Evolutionary conservation across 2,888 invertebrate genomes (phyloP).

Genomic region (Apodemia mormo): DNA sequence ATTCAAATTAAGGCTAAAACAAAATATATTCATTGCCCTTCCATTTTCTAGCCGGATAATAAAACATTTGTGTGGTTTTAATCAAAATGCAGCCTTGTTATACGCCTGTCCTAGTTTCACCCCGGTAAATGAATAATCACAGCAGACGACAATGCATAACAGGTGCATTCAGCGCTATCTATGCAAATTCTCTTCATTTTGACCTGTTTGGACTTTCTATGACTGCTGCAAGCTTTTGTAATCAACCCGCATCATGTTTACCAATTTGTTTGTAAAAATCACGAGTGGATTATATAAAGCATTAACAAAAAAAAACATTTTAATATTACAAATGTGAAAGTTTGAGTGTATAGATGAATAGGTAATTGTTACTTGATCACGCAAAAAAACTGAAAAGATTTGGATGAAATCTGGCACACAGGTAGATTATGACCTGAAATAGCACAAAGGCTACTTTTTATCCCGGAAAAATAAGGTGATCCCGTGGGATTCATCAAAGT

Average conservation of each 20-base stretch:
- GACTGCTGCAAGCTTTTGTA: conserved; percentile 4
- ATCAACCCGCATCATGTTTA: conserved; percentile 1
- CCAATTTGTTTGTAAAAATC: conserved; percentile 8
- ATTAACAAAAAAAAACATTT: too few species aligned
- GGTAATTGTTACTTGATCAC: too few species aligned
- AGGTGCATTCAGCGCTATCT: conserved; percentile 34
- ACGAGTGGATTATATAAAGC: neutral
- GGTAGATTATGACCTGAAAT: too few species aligned
- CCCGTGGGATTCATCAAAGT: too few species aligned
- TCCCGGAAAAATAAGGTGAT: too few species aligned
- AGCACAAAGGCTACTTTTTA: too few species aligned
- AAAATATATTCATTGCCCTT: neutral
- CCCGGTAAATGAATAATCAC: conserved; percentile 26
- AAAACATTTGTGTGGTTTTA: conserved; percentile 13
- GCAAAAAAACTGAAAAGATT: too few species aligned
- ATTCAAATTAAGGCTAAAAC: neutral
- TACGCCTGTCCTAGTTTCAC: conserved; percentile 2
- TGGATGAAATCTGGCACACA: too few species aligned
- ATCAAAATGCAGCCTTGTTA: conserved; percentile 10
- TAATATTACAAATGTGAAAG: too few species aligned
- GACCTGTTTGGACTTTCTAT: conserved; percentile 15
- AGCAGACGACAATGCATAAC: conserved; percentile 30
- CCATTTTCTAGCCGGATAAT: neutral
- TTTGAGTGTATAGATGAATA: too few species aligned
- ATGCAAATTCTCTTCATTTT: conserved; percentile 32